Percentiles rank a stretch among this genome's conserved stretches.
phyloP scores from a whole-genome alignment of 2,797 vertebrate species.

The Arnoldichthys spilopterus region DNA sequence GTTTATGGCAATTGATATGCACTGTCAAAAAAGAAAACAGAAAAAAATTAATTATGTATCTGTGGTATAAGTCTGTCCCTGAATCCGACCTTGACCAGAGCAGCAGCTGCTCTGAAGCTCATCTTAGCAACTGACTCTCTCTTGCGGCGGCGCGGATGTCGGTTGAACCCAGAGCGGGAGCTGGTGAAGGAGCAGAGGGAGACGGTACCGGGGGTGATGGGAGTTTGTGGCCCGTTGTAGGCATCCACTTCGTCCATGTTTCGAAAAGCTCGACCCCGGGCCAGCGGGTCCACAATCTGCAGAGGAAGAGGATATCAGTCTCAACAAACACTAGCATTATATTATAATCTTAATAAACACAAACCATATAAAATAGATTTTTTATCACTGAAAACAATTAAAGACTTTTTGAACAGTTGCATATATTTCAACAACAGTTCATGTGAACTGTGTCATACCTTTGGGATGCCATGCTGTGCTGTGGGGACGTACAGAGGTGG shows the following conservation, averaged over 20 bases:
- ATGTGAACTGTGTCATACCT: conserved; percentile 76
- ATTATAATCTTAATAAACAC: neutral
- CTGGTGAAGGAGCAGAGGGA: conserved; percentile 98
- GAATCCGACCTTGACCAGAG: conserved; percentile 87
- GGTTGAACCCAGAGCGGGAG: conserved; percentile 91
- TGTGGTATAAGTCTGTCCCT: conserved; percentile 6
- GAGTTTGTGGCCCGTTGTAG: conserved; percentile 82
- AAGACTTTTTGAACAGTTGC: neutral
- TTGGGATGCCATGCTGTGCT: conserved; percentile 92
- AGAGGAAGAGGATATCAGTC: conserved; percentile 5
- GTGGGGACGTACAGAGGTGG: conserved; percentile 90
- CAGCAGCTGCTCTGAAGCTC: conserved; percentile 92
- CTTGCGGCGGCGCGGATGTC: conserved; percentile 88
- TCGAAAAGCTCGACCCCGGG: conserved; percentile 92
- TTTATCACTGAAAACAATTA: neutral
- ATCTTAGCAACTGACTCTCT: conserved; percentile 95
- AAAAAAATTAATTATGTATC: neutral
- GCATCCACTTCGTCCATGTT: conserved; percentile 87
- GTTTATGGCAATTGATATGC: too few species aligned
- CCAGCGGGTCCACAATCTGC: conserved; percentile 94
- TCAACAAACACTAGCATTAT: neutral
- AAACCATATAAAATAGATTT: neutral
- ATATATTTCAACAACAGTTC: neutral
- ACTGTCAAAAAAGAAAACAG: neutral
- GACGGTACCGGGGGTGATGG: conserved; percentile 85